Percentiles rank a stretch among this genome's conserved stretches.
phyloP scores from a whole-genome alignment of 2,888 invertebrate genomes.

The Dicyrtomina minuta region DNA sequence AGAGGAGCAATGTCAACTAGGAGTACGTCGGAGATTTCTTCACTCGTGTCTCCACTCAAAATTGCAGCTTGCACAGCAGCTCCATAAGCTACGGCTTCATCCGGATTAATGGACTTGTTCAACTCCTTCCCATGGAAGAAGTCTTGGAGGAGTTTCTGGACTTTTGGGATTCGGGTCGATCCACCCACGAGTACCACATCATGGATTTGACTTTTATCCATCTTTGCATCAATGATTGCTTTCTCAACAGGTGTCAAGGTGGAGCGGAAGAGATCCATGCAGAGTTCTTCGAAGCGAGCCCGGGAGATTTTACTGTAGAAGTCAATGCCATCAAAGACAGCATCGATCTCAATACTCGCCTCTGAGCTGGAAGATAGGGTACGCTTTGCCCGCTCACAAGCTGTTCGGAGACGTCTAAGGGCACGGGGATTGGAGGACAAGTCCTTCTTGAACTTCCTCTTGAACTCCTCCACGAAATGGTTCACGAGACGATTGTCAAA shows the following conservation, averaged over 20 bases:
- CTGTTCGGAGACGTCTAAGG: slow-evolving; percentile 61
- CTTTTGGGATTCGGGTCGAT: slow-evolving; percentile 96
- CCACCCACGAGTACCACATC: slow-evolving; percentile 79
- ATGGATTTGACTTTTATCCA: slow-evolving; percentile 26
- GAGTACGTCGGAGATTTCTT: slow-evolving; percentile 72
- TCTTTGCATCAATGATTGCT: slow-evolving; percentile 66
- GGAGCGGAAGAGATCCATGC: slow-evolving; percentile 86
- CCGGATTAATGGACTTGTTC: too few relatives aligned
- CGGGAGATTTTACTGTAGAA: slow-evolving; percentile 95
- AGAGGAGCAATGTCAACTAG: slow-evolving; percentile 76
- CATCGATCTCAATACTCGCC: slow-evolving; percentile 91
- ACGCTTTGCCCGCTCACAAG: slow-evolving; percentile 56
- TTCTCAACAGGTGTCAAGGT: slow-evolving; percentile 68
- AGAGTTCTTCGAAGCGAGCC: too few relatives aligned
- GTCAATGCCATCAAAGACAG: slow-evolving; percentile 90
- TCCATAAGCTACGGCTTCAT: slow-evolving; percentile 95
- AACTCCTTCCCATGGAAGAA: slow-evolving; percentile 96
- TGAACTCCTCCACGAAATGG: slow-evolving; percentile 46
- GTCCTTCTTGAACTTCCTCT: slow-evolving; percentile 46
- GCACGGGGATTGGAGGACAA: slow-evolving; percentile 56
- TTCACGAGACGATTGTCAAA: slow-evolving; percentile 56
- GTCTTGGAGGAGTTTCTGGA: slow-evolving; percentile 88
- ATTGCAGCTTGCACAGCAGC: slow-evolving; percentile 97
- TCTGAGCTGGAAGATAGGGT: slow-evolving; percentile 51
- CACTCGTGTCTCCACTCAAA: slow-evolving; percentile 69